Conservation (phyloP, 2,113 vertebrate genomes). For the Panurus biarmicus region DNA sequence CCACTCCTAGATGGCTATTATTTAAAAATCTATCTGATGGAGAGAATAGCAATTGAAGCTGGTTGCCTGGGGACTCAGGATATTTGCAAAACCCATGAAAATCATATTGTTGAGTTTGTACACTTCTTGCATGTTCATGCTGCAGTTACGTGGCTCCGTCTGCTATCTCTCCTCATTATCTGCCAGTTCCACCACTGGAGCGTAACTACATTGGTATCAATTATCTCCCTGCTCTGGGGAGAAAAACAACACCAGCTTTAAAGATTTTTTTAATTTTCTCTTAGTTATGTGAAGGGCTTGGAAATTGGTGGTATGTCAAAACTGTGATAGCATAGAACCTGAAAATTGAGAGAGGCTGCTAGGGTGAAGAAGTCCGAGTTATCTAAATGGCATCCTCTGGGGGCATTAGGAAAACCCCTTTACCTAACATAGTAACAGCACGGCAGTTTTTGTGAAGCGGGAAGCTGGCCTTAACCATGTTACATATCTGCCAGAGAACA, state of each 20-base stretch:
- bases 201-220: not conserved
- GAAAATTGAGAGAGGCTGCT: not conserved
- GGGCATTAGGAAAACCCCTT: not conserved
- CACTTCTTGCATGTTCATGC: not conserved
- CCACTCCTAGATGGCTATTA: not conserved
- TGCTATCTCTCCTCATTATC: slow-evolving; percentile 9
- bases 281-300: not conserved
- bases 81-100: slow-evolving; percentile 2
- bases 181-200: not conserved
- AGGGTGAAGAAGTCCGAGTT: not conserved
- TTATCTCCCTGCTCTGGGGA: not conserved
- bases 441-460: not conserved
- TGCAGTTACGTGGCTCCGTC: not conserved
- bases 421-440: not conserved
- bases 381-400: not conserved
- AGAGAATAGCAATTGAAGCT: not conserved
- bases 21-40: not conserved
- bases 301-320: not conserved
- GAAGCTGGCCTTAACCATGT: not conserved
- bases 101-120: not conserved
- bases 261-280: not conserved
- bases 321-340: not conserved
- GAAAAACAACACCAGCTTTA: not conserved
- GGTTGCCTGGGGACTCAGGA: not conserved
- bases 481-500: not conserved